Conservation (phyloP, 1,140 invertebrate genomes). For the honey bee (Apis mellifera) region Amel_HAv3.1 CM009936.2:7604001-7604500, state of each 20-base stretch:
- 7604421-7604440: not conserved
- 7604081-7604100: not conserved
- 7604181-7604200: not conserved
- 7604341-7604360: constrained; percentile 24
- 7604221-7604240: not conserved
- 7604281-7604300: not conserved
- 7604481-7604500: not conserved
- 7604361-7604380: not conserved
- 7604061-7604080: not conserved
- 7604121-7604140: not conserved
- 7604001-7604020: too few species aligned
- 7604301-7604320: constrained; percentile 41
- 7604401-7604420: not conserved
- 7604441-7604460: not conserved
- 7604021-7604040: too few species aligned
- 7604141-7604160: not conserved
- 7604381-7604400: not conserved
- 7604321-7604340: constrained; percentile 34
- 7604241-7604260: not conserved
- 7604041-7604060: not conserved
- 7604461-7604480: constrained; percentile 33
- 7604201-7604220: not conserved
- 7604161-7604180: too few species aligned
- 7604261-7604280: not conserved
- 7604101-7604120: not conserved